Evolutionary conservation across 2,113 vertebrate genomes (phyloP), one percentile per base, ranked within the genome.

Genomic region (Tor tambroides): DNA sequence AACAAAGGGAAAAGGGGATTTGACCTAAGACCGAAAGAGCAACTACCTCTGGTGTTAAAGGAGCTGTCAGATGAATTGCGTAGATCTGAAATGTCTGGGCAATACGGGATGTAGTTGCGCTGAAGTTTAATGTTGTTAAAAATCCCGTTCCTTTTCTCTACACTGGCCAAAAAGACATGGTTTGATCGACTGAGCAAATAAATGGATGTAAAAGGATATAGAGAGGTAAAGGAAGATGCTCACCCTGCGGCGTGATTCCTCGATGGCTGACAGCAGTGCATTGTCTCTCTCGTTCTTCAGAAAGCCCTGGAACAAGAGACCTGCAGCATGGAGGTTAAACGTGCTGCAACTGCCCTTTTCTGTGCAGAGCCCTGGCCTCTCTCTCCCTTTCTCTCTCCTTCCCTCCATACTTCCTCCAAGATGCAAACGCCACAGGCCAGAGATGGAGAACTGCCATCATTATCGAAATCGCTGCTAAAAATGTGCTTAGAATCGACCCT

Each of bases 281-380:
- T 99, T 99, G 92, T 99, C 98, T 90, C 98, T 96, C 92, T 99
- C 98, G 91, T 99, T 99, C 92, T 99, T 99, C 89, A 99, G 91
- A 95, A 99, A 99, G 85, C 98, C 98, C 98, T 99, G 93, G 10
- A 91, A 91, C 89, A 91, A 72, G 72, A 88, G 90, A 26, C 69
- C n/a, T n/a, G 89, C 59, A 72, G 41, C 78, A 61, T 83, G 83
- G 84, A 84, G 83, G 74, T 88, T 59, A 91, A 74, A 85, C 32
- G 61, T 30, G 67, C 86, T 67, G 84, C 89, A 90, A 87, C 87
- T 87, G 7, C 69, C 78, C 78, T 75, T 84, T 35, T 85, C 63
- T 26, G 17, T 86, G 80, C 74, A 81, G 51, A 79, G 76, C 72
- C 86, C 85, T 86, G 71, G 76, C 80, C 80, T n/a, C 83, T 79